A percentile compares a stretch with the other conserved stretches of the same genome.
These are phyloP conservation scores for Cephus nigrinus DNA, from an alignment of 2,888 invertebrate species.

Conservation along the genomic window DNA sequence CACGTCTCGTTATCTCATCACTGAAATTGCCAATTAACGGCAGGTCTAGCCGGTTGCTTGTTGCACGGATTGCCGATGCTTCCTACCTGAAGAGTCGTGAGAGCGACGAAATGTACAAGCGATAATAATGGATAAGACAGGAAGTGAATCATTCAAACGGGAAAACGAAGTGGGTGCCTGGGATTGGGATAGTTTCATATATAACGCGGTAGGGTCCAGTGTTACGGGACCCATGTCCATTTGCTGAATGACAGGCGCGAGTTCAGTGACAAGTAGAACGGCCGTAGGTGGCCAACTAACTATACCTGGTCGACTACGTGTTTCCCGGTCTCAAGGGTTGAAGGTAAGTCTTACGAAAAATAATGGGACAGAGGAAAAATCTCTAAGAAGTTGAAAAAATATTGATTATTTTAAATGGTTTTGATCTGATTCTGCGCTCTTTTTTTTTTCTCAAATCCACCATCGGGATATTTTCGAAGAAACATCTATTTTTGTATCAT, in stretches of 20 bases:
- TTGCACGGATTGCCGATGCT: background rate
- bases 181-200: background rate
- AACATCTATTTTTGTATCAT: too few species aligned
- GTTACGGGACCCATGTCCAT: background rate
- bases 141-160: constrained; percentile 11
- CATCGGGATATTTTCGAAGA: too few species aligned
- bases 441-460: background rate
- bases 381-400: background rate
- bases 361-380: background rate
- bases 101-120: background rate
- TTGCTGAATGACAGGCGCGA: background rate
- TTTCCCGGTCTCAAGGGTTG: background rate
- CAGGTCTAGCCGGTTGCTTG: background rate
- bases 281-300: background rate
- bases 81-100: background rate
- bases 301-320: background rate
- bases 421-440: background rate
- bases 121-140: constrained; percentile 1
- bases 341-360: background rate
- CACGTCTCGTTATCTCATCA: background rate
- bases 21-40: constrained; percentile 2
- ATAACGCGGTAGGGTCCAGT: background rate
- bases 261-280: background rate
- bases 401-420: background rate
- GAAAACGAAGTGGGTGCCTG: background rate